Percentiles rank a stretch among this genome's conserved stretches.
Evolutionary conservation across 2,113 vertebrate species (phyloP).

Genomic region (Mesembrinibis cayennensis): DNA sequence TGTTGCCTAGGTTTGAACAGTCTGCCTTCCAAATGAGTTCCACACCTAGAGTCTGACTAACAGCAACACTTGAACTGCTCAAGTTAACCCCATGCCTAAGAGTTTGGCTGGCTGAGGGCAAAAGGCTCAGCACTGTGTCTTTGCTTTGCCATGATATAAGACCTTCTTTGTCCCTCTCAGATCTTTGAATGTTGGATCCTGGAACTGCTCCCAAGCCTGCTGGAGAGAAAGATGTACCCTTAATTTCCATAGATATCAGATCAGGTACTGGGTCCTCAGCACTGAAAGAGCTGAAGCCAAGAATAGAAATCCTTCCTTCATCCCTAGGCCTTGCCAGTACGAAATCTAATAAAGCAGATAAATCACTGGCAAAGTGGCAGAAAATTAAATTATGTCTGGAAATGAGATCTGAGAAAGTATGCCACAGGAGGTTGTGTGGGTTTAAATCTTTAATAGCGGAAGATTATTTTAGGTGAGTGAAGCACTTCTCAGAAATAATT

Average conservation of each 20-base stretch:
- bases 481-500: neutral
- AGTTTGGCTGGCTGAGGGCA: neutral
- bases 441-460: neutral
- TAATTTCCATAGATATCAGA: neutral
- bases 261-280: neutral
- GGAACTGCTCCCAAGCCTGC: neutral
- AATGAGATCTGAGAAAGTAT: constrained; percentile 18
- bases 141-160: neutral
- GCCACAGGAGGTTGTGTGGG: neutral
- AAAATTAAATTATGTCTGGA: constrained; percentile 29
- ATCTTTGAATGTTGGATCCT: neutral
- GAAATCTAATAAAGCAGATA: constrained; percentile 27
- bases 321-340: neutral
- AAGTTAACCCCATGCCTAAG: neutral
- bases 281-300: neutral
- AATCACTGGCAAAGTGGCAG: neutral
- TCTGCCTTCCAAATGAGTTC: neutral
- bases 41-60: neutral
- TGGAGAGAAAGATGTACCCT: neutral
- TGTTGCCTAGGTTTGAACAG: neutral
- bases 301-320: neutral
- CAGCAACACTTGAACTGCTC: neutral
- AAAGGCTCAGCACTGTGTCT: neutral
- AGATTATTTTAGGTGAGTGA: neutral
- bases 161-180: neutral